These are phyloP conservation scores for Belgica antarctica DNA, from an alignment of 2,888 invertebrate species.

Conservation along the genomic window DNA sequence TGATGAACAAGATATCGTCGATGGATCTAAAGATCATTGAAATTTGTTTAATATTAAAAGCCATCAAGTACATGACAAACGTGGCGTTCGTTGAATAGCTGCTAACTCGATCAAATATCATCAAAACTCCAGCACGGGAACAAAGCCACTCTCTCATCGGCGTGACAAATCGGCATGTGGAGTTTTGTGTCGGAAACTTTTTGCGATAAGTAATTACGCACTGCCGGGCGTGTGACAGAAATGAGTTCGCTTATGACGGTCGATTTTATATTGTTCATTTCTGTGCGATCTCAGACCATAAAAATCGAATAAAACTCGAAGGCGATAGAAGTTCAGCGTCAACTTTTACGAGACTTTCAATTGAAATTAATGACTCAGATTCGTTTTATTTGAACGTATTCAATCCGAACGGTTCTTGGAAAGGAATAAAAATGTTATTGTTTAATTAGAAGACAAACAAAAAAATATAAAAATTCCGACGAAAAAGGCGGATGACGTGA, in stretches of 20 bases:
- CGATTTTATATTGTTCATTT: background rate
- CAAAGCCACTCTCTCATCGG: too few relatives aligned
- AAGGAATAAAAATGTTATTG: background rate
- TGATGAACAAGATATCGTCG: background rate
- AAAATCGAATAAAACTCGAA: constrained; percentile 22
- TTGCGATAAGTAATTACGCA: background rate
- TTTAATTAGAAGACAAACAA: constrained; percentile 9
- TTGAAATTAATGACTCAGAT: constrained; percentile 29
- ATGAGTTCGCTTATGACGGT: background rate
- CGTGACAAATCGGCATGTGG: too few relatives aligned
- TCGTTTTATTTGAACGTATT: background rate
- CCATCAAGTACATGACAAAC: background rate
- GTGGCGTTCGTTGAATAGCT: background rate
- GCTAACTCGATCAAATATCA: background rate
- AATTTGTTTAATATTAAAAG: constrained; percentile 13
- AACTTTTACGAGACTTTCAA: constrained; percentile 8
- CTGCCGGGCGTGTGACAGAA: background rate
- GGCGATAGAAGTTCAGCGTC: background rate
- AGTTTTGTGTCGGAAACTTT: background rate
- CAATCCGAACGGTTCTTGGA: background rate
- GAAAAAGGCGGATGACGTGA: background rate
- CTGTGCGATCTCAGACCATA: background rate
- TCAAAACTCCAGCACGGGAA: too few relatives aligned
- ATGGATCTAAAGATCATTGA: background rate
- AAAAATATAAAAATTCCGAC: background rate